Percentiles rank a stretch among this genome's conserved stretches.
Conservation (phyloP, 2,888 invertebrate genomes). For the Leucophenga montana region DNA sequence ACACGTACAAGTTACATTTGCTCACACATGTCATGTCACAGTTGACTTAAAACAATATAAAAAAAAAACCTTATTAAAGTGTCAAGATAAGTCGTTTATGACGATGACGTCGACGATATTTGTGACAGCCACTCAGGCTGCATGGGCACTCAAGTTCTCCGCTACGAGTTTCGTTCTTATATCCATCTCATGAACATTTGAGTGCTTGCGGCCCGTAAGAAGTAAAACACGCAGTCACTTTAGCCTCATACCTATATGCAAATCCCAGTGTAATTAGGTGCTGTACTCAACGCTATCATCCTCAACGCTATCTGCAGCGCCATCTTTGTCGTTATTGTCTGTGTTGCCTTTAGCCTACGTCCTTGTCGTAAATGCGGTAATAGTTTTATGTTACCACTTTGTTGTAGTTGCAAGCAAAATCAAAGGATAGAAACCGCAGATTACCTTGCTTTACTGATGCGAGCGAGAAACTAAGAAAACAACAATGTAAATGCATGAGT, state of each 20-base stretch:
- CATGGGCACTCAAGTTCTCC: no score
- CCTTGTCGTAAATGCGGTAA: slow-evolving; percentile 43
- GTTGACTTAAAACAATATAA: slow-evolving; percentile 18
- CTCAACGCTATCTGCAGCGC: slow-evolving; percentile 30
- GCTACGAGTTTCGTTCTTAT: no score
- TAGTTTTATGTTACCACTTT: slow-evolving; percentile 66
- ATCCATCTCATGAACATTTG: no score
- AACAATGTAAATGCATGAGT: no score
- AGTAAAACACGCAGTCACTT: neutral
- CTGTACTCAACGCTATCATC: slow-evolving; percentile 67
- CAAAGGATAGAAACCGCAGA: no score
- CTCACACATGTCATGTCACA: no score
- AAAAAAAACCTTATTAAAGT: slow-evolving; percentile 36
- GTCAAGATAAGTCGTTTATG: slow-evolving; percentile 61
- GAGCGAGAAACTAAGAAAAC: no score
- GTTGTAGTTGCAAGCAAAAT: slow-evolving; percentile 31
- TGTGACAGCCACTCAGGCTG: no score
- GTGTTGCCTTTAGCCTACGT: neutral
- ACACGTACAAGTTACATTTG: no score
- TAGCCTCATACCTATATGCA: slow-evolving; percentile 59
- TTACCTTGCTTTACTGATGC: no score
- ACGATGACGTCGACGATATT: no score
- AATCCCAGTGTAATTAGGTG: slow-evolving; percentile 69
- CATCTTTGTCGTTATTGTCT: neutral
- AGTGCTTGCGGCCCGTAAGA: neutral